These are phyloP conservation scores for Globodera ellingtonae DNA, from an alignment of 1,140 invertebrate species.

Conservation along the genomic window DNA sequence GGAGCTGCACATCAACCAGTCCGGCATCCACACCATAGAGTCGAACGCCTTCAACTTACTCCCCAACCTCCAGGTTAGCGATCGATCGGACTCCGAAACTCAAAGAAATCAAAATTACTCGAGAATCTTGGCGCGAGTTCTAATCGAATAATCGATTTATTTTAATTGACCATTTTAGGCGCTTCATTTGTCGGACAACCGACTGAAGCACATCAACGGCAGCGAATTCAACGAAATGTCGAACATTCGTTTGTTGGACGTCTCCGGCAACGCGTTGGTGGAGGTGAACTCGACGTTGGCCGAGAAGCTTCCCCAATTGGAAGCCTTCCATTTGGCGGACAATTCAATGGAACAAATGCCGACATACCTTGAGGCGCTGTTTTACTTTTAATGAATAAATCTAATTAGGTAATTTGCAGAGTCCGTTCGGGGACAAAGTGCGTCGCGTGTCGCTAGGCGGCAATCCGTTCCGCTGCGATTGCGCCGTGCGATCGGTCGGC, in stretches of 20 bases:
- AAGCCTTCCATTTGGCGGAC: constrained; percentile 40
- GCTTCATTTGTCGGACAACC: constrained; percentile 54
- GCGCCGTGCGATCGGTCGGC: constrained; percentile 36
- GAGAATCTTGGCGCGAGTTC: too few relatives aligned
- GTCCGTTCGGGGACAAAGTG: constrained; percentile 29
- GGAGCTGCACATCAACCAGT: constrained; percentile 54
- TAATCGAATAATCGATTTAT: background rate
- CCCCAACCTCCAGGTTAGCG: constrained; percentile 38
- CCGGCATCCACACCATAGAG: constrained; percentile 47
- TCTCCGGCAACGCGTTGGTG: constrained; percentile 36
- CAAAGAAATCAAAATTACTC: too few relatives aligned
- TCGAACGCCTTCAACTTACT: constrained; percentile 56
- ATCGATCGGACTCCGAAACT: background rate
- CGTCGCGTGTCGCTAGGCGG: constrained; percentile 30
- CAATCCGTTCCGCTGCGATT: constrained; percentile 62
- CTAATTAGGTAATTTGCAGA: background rate
- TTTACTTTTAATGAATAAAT: background rate
- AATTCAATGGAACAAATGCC: constrained; percentile 46
- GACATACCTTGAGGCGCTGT: background rate
- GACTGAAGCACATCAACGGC: constrained; percentile 41
- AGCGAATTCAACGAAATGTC: constrained; percentile 30
- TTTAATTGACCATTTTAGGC: constrained; percentile 34
- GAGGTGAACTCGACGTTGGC: constrained; percentile 32
- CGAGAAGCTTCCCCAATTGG: constrained; percentile 47
- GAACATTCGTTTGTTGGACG: constrained; percentile 30